Evolutionary conservation across 2,113 vertebrate genomes (phyloP).

Genomic region (Pelvicachromis taeniatus): DNA sequence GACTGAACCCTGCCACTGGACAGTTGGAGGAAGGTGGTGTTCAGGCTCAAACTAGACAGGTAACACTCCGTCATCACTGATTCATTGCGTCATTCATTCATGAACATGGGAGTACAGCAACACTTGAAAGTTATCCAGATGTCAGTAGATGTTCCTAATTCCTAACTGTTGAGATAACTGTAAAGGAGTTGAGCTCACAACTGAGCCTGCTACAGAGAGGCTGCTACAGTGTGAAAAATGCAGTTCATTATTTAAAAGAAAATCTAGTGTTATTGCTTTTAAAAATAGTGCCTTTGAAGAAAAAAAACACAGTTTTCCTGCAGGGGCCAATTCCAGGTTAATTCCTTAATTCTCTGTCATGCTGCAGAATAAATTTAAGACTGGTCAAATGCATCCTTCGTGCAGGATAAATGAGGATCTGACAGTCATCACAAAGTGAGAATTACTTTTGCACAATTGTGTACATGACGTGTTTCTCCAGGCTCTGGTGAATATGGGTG

Average conservation of each 20-base stretch:
- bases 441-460: neutral
- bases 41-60: conserved; percentile 85
- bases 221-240: neutral
- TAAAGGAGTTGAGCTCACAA: neutral
- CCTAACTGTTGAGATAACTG: neutral
- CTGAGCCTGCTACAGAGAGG: neutral
- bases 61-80: conserved; percentile 28
- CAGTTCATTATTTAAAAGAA: neutral
- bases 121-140: neutral
- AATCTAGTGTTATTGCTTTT: neutral
- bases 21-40: conserved; percentile 86
- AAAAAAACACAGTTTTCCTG: neutral
- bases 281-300: neutral
- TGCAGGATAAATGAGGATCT: neutral
- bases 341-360: neutral
- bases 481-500: conserved; percentile 90
- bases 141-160: neutral
- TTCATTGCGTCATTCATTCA: neutral
- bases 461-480: conserved; percentile 29
- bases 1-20: conserved; percentile 80
- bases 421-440: neutral
- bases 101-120: neutral
- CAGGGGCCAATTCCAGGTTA: neutral
- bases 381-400: neutral
- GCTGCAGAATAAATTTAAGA: neutral